Conservation (phyloP, 2,113 vertebrate species). For the Ictalurus punctatus region DNA sequence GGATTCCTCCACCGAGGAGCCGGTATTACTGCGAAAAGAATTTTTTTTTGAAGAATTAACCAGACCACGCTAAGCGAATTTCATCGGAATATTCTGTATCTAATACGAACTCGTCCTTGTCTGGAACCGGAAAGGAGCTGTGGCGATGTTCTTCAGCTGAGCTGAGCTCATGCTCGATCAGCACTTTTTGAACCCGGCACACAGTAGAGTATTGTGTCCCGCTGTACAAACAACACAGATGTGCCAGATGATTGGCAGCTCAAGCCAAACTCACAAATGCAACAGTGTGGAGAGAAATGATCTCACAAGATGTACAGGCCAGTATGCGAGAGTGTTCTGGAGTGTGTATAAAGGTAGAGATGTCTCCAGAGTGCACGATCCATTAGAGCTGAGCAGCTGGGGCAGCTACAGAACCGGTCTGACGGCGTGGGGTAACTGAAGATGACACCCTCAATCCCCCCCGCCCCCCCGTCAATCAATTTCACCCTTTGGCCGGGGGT, state of each 20-base stretch:
- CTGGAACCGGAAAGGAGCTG: conserved; percentile 2
- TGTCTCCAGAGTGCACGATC: background rate
- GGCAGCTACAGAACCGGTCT: conserved; percentile 44
- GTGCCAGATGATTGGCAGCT: conserved; percentile 27
- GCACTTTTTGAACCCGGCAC: conserved; percentile 31
- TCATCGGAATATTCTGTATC: background rate
- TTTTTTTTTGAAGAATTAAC: background rate
- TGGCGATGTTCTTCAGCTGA: conserved; percentile 22
- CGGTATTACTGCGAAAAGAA: conserved; percentile 8
- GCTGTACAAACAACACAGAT: conserved; percentile 21
- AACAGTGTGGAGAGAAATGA: conserved; percentile 17
- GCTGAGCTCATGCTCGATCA: conserved; percentile 34
- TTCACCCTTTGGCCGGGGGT: background rate
- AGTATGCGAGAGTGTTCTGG: background rate
- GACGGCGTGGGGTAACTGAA: conserved; percentile 22
- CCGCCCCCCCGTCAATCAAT: background rate
- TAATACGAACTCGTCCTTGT: conserved; percentile 15
- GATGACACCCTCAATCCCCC: background rate
- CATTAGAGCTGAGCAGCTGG: conserved; percentile 19
- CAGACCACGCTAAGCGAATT: background rate
- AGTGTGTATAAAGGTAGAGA: background rate
- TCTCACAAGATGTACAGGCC: conserved; percentile 27
- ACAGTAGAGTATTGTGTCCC: conserved; percentile 44
- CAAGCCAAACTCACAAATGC: conserved; percentile 15
- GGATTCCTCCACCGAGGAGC: conserved; percentile 17